Base-by-base conservation (phyloP, 2,113 vertebrate genomes). In the Corythornis cristatus region DNA sequence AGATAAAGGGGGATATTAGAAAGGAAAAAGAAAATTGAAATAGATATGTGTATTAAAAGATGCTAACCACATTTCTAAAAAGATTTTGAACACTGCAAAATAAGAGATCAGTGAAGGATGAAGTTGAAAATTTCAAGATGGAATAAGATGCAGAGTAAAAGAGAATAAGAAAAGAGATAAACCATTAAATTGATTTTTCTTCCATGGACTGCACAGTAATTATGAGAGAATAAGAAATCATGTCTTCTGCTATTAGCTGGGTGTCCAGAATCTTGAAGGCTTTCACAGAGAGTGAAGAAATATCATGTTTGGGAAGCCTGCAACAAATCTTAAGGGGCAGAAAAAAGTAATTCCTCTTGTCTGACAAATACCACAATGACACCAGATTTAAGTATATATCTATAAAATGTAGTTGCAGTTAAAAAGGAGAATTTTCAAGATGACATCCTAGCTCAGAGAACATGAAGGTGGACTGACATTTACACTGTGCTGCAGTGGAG, bases 171-270 rank as follows among this genome's bases (percentile, higher is more conserved):
- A 61, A 91, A 78, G 57, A 88, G 25, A 90, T 81, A 93, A 94
- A 92, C 35, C 42, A 71, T 90, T 95, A 90, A 83, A 88, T 35
- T 70, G 57, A 31, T 67, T 90, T 96, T 95, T 93, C 78, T 94
- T 84, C 66, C 60, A 16, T 54, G 60, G 57, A 66, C n/a, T 81
- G 42, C 57, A 54, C 5, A 56, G 29, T 76, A 79, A 86, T 94
- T 89, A 85, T 72, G 62, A 94, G 60, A 70, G 37, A 88, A 81
- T 80, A 93, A 58, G 81, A 80, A 93, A 87, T 86, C 29, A 61
- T 82, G n/a, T 74, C 26, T 14, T 66, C n/a, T 68, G 17, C 62
- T 84, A 81, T 90, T 86, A 82, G 3, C 23, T 86, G 22, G 23
- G 19, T 77, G 61, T 76, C 73, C 37, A 60, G 46, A 81, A 68